These are phyloP conservation scores for Conomelus anceps DNA, from an alignment of 2,888 invertebrate species.

Conservation along the genomic window DNA sequence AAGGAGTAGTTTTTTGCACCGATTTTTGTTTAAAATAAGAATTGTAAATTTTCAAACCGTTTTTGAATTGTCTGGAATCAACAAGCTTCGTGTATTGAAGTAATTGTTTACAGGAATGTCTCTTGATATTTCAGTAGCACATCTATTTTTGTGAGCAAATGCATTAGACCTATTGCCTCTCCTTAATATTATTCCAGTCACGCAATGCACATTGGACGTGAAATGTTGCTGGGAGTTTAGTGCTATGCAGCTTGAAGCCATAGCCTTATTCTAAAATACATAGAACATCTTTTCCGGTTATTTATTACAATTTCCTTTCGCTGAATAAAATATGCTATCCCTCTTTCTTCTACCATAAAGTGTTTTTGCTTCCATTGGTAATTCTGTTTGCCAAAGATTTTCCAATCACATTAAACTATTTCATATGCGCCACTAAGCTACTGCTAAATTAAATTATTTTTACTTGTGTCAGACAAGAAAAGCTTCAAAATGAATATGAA, in stretches of 20 bases:
- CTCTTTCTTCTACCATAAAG: not conserved
- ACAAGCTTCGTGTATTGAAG: not conserved
- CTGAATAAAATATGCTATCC: not conserved
- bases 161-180: not conserved
- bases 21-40: not conserved
- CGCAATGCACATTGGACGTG: not conserved
- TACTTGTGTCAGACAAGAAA: no score
- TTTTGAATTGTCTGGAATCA: not conserved
- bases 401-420: not conserved
- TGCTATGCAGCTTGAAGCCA: not conserved
- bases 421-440: no score
- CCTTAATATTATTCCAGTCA: not conserved
- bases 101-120: not conserved
- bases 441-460: no score
- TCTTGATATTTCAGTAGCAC: not conserved
- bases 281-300: not conserved
- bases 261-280: not conserved
- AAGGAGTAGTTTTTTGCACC: no score
- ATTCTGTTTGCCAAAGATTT: not conserved
- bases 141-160: not conserved
- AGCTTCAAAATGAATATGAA: not conserved
- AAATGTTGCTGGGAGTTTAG: not conserved
- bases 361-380: not conserved
- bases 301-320: not conserved
- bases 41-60: not conserved